Evolutionary conservation across 2,113 vertebrate species (phyloP).

Genomic region (Mirza zaza): DNA sequence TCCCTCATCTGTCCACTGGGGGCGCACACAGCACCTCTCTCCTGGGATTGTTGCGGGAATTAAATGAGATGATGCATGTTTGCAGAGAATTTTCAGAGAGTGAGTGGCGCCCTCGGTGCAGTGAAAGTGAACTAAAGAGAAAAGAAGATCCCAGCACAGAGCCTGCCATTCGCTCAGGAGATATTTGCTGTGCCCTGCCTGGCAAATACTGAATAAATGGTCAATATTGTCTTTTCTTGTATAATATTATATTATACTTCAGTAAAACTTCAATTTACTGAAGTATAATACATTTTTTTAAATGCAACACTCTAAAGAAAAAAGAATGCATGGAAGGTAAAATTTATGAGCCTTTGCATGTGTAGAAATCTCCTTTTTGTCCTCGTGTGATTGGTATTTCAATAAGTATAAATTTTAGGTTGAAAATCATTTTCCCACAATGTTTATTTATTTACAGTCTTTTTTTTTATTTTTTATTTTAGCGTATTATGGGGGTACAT

Average conservation of each 20-base stretch:
- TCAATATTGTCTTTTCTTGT: background rate
- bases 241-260: too few relatives aligned
- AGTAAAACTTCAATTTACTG: background rate
- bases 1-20: background rate
- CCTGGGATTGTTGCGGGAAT: background rate
- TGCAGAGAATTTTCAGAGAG: too few relatives aligned
- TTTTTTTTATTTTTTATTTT: too few relatives aligned
- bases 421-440: background rate
- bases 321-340: background rate
- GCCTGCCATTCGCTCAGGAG: background rate
- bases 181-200: background rate
- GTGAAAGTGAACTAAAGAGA: background rate
- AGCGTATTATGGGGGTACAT: too few relatives aligned
- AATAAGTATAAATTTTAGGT: background rate
- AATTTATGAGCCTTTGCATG: background rate
- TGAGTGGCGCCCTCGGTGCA: too few relatives aligned
- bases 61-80: background rate
- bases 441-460: background rate
- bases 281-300: background rate
- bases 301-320: background rate
- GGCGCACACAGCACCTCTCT: background rate
- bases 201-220: background rate
- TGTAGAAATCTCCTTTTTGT: background rate
- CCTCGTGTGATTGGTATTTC: background rate
- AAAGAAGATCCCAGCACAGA: background rate